Evolutionary conservation across 2,797 vertebrate genomes (phyloP), one percentile per base, ranked within the genome.

Genomic region (Trachops cirrhosus): DNA sequence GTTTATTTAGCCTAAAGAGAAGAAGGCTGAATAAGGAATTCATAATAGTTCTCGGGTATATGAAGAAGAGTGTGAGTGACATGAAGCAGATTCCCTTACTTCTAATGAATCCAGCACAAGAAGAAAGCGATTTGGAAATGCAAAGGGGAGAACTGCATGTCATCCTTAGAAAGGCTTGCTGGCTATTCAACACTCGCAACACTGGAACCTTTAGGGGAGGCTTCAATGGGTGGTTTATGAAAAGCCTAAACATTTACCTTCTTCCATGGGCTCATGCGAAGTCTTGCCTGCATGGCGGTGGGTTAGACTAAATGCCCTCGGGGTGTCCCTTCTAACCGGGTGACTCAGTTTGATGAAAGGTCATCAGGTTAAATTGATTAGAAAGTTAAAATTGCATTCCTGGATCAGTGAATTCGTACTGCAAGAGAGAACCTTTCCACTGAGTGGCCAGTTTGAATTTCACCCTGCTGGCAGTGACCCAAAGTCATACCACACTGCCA

Each of bases 1-100:
- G 91, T 98, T 97, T 97, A 97, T 97, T 96, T 96, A 97, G 94
- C 95, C 89, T 91, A 71, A 64, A 97, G 96, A 82, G 96, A 93
- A 86, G 86, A 94, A 97, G 82, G 15, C 93, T 73, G 89, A 96
- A 85, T 82, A 93, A 95, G 93, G 91, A 95, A 96, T 96, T 95
- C 94, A 93, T 89, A 97, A 88, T 85, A 62, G 24, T 97, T 94
- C 83, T 95, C 26, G 29, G 71, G 71, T 87, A 95, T 78, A 91
- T 95, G 75, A 93, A 97, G 91, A 93, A 67, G 39, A 67, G 15
- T 80, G n/a, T 92, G 95, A 93, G 48, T 78, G 93, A 94, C 71
- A 96, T 70, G 70, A 95, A 94, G 46, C 48, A 94, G 86, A 95
- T 95, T 89, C 19, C 8, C 19, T 78, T 91, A 11, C 62, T 74